These are phyloP conservation scores for Zhuqinia jingwanae DNA, from an alignment of 2,888 invertebrate species.

Conservation along the genomic window DNA sequence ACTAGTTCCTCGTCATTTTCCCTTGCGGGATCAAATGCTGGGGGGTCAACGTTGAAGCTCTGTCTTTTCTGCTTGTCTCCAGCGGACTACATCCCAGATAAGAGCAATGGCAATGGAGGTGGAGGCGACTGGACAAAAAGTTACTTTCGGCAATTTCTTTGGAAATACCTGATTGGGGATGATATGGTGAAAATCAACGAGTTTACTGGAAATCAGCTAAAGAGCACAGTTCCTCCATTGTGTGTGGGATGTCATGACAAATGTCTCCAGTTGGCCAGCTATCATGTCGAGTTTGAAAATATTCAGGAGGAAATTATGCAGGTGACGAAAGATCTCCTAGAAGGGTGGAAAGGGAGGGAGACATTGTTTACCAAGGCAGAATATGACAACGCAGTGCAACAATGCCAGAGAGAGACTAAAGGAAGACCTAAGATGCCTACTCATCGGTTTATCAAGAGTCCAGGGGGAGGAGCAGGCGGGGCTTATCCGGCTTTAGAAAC, in stretches of 20 bases:
- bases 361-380: constrained; percentile 34
- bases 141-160: constrained; percentile 51
- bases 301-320: constrained; percentile 58
- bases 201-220: constrained; percentile 50
- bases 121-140: constrained; percentile 15
- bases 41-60: neutral
- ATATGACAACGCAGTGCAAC: constrained; percentile 40
- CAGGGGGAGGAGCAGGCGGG: neutral
- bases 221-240: constrained; percentile 33
- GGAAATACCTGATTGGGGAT: constrained; percentile 64
- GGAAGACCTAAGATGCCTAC: constrained; percentile 20
- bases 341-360: constrained; percentile 42
- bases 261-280: constrained; percentile 45
- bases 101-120: neutral
- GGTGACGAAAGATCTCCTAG: constrained; percentile 40
- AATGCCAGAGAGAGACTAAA: neutral
- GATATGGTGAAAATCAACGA: constrained; percentile 57
- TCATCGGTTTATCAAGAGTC: constrained; percentile 57
- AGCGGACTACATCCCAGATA: constrained; percentile 37
- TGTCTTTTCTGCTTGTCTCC: constrained; percentile 51
- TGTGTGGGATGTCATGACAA: constrained; percentile 48
- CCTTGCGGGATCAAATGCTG: neutral
- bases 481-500: constrained; percentile 44
- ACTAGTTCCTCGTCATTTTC: neutral
- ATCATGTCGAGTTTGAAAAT: constrained; percentile 53